Percentiles rank a stretch among this genome's conserved stretches.
Conservation (phyloP, 35 echinoderm and acorn worm genomes). For the Apostichopus japonicus region DNA sequence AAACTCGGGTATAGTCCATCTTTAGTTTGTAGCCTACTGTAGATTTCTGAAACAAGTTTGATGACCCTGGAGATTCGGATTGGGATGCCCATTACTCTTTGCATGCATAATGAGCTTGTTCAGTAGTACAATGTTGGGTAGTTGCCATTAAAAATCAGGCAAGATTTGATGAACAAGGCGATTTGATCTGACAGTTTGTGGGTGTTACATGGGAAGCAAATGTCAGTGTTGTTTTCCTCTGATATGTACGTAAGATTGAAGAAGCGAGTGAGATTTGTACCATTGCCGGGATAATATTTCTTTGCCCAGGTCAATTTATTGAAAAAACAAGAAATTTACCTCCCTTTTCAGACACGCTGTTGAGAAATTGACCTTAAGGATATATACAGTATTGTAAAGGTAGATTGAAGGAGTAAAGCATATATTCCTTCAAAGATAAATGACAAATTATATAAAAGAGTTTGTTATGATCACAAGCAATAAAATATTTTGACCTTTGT, state of each 20-base stretch:
- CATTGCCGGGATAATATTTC: not conserved
- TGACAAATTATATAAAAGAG: too few relatives aligned
- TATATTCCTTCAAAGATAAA: not conserved
- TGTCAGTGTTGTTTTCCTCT: not conserved
- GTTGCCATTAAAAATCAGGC: not conserved
- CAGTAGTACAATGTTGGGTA: not conserved
- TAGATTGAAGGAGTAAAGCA: not conserved
- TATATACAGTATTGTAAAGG: not conserved
- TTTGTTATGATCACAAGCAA: not conserved
- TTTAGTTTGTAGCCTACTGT: not conserved
- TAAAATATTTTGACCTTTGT: not conserved
- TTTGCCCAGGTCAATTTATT: not conserved
- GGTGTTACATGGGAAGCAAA: not conserved
- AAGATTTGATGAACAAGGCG: not conserved
- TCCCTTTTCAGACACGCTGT: not conserved
- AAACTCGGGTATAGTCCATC: not conserved
- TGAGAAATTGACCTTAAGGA: not conserved
- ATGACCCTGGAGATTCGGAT: not conserved
- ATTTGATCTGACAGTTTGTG: not conserved
- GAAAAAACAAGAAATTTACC: not conserved
- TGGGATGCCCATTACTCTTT: not conserved
- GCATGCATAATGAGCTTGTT: not conserved
- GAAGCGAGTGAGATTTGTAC: not conserved
- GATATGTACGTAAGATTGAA: not conserved
- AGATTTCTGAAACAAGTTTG: not conserved